Evolutionary conservation across 2,113 vertebrate species (phyloP).

Genomic region (Coracopsis vasa): DNA sequence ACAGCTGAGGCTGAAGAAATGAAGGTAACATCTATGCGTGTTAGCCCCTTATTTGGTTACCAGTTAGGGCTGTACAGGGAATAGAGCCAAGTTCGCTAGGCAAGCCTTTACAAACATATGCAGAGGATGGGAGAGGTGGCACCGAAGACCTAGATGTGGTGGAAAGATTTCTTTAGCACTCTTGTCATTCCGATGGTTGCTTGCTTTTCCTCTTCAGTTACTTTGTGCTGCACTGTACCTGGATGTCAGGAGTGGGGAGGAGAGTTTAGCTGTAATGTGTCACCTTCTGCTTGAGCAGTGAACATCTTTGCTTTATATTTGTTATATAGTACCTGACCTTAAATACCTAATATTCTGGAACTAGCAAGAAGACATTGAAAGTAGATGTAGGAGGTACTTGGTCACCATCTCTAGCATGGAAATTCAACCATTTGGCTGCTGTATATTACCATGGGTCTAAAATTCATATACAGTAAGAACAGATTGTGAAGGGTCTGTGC

Average conservation of each 20-base stretch:
- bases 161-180: neutral
- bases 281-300: too few relatives aligned
- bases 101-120: neutral
- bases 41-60: neutral
- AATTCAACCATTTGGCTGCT: neutral
- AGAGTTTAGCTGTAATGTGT: neutral
- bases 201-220: neutral
- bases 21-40: too few relatives aligned
- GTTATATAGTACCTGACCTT: neutral
- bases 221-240: neutral
- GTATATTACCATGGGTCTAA: neutral
- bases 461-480: neutral
- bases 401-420: neutral
- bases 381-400: neutral
- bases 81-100: neutral
- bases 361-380: neutral
- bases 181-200: neutral
- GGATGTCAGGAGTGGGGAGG: neutral
- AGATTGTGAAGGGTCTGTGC: neutral
- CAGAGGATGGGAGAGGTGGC: neutral
- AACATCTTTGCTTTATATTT: neutral
- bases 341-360: neutral
- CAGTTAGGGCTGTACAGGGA: too few relatives aligned
- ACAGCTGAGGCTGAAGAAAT: neutral
- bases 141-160: neutral